Conservation (phyloP, 2,888 invertebrate genomes). For the Horisme vitalbata region DNA sequence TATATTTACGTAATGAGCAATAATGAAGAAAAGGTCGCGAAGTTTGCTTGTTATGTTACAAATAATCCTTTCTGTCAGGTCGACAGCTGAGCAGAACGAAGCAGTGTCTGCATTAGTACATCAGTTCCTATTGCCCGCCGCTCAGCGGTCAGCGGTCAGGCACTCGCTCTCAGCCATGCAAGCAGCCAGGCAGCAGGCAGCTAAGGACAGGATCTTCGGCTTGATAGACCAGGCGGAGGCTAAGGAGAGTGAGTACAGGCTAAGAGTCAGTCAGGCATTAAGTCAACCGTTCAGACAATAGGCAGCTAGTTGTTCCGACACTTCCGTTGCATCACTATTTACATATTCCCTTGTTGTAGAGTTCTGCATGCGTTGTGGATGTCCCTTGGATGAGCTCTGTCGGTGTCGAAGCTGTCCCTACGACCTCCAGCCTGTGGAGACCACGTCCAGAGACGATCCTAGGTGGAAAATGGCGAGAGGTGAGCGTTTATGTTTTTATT, state of each 20-base stretch:
- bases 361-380: slow-evolving; percentile 53
- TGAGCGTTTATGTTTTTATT: slow-evolving; percentile 18
- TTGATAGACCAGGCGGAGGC: slow-evolving; percentile 51
- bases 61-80: slow-evolving; percentile 47
- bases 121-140: slow-evolving; percentile 82
- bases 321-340: neutral
- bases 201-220: slow-evolving; percentile 53
- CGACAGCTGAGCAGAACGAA: slow-evolving; percentile 78
- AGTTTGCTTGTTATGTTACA: too few relatives aligned
- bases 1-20: too few relatives aligned
- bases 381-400: slow-evolving; percentile 28
- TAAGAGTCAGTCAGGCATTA: too few relatives aligned
- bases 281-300: too few relatives aligned
- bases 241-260: slow-evolving; percentile 43
- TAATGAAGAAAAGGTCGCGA: too few relatives aligned
- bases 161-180: slow-evolving; percentile 50
- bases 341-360: slow-evolving; percentile 31
- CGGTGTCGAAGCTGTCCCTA: slow-evolving; percentile 50
- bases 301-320: too few relatives aligned
- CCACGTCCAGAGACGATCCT: slow-evolving; percentile 48
- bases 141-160: slow-evolving; percentile 57
- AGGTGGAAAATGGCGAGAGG: slow-evolving; percentile 51
- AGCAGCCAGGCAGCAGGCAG: slow-evolving; percentile 45
- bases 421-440: slow-evolving; percentile 38
- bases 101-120: slow-evolving; percentile 82